A percentile compares a stretch with the other conserved stretches of the same genome.
phyloP scores from a whole-genome alignment of 2,888 invertebrate genomes.

The Phyto melanocephala region DNA sequence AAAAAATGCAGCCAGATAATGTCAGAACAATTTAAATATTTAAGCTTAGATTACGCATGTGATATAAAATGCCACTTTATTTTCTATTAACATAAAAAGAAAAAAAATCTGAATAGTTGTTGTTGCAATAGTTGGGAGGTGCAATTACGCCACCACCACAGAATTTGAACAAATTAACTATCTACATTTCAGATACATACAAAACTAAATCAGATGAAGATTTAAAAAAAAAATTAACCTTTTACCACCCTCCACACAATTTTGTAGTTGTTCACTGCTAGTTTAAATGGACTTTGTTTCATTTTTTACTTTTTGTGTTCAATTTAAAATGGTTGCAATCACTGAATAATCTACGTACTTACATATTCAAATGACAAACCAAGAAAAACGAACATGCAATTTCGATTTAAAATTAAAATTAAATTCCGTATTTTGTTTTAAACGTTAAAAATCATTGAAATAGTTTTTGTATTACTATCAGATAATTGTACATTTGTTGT shows the following conservation, averaged over 20 bases:
- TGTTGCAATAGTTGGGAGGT: too few relatives aligned
- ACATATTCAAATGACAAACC: background rate
- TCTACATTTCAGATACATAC: too few relatives aligned
- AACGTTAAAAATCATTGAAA: constrained; percentile 20
- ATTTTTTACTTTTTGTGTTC: background rate
- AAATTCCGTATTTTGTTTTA: background rate
- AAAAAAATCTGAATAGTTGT: too few relatives aligned
- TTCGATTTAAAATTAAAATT: constrained; percentile 30
- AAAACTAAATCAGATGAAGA: too few relatives aligned
- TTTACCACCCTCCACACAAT: too few relatives aligned
- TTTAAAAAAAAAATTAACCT: too few relatives aligned
- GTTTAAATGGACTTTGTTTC: background rate
- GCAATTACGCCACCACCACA: too few relatives aligned
- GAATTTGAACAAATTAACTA: too few relatives aligned
- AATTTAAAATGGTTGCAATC: constrained; percentile 11
- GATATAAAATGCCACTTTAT: constrained; percentile 35
- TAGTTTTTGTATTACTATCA: constrained; percentile 4
- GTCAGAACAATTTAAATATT: constrained; percentile 48
- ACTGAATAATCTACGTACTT: background rate
- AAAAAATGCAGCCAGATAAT: constrained; percentile 40
- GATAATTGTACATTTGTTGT: constrained; percentile 6
- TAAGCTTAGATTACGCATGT: constrained; percentile 40
- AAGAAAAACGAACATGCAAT: background rate
- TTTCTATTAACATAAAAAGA: too few relatives aligned
- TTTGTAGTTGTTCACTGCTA: background rate